Evolutionary conservation across 2,113 vertebrate species (phyloP).

Genomic region (Mandrillus leucophaeus): DNA sequence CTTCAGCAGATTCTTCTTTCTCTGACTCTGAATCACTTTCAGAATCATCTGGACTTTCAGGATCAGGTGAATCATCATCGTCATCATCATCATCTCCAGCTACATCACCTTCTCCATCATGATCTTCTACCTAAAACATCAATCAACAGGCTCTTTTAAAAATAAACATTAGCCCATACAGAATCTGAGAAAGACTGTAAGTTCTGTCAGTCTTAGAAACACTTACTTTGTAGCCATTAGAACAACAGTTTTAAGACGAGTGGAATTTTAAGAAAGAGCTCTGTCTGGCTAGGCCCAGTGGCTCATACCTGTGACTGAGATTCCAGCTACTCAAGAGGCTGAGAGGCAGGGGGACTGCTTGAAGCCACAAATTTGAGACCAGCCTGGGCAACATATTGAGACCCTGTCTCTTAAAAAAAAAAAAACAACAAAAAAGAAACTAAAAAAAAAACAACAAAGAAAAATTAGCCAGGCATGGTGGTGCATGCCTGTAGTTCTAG

Average conservation of each 20-base stretch:
- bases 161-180: neutral
- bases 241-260: neutral
- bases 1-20: slow-evolving; percentile 84
- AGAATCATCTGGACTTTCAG: slow-evolving; percentile 86
- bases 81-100: slow-evolving; percentile 75
- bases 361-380: neutral
- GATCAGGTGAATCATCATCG: slow-evolving; percentile 81
- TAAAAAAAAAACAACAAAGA: neutral
- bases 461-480: neutral
- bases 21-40: slow-evolving; percentile 84
- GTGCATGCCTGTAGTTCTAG: neutral
- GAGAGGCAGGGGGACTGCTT: neutral
- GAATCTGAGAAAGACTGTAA: neutral
- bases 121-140: slow-evolving; percentile 83
- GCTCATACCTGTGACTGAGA: neutral
- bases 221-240: neutral
- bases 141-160: slow-evolving; percentile 32
- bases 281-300: neutral
- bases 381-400: neutral
- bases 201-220: neutral
- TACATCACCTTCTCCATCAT: slow-evolving; percentile 78
- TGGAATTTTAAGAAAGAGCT: neutral
- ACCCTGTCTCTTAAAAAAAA: neutral
- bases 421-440: too few species aligned
- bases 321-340: neutral